Base-by-base conservation (phyloP, 2,888 invertebrate species). In the Tinea semifulvella region DNA sequence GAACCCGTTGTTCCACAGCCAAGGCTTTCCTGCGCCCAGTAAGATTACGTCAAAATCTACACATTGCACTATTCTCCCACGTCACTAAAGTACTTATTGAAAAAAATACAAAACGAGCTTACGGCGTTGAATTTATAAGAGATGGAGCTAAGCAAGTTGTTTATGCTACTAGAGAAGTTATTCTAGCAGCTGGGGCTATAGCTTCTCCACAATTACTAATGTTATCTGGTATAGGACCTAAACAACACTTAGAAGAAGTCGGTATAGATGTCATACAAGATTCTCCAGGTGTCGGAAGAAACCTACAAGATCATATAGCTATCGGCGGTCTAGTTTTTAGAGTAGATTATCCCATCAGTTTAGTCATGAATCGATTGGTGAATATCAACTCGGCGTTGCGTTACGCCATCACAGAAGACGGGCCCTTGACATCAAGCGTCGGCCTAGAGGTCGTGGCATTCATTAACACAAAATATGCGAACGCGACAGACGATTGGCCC, bases 191-290 rank as follows among this genome's bases (percentile, higher is more conserved):
- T 0, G 98, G 98, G 0, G 89, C 98, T 0, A 89, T 99, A 48
- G 96, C 89, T 52, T 88, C 92, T 0, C 96, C 98, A 0, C 98
- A 98, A 56, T 65, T 98, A 7, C 82, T 99, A 46, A 91, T 98
- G 92, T 75, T 98, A 56, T 89, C 88, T 20, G 98, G 98, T 0
- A 75, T 98, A 2, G 95, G 95, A 1, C 91, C 92, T 0, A 83
- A 77, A 16, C 65, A 84, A n/a, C 91, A 95, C 60, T 72, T 95
- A 2, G 63, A 82, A 49, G 85, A 91, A 51, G 82, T 90, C 7
- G 90, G 89, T 0, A 83, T 94, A 40, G 85, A 88, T 7, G 85
- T 92, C 28, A 82, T 94, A 3, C 86, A 86, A 22, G 87, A 93
- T 68, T 83, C 88, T 25, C 92, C 92, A 0, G 93, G 93, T 2